Percentiles rank a stretch among this genome's conserved stretches.
Evolutionary conservation across 2,113 vertebrate species (phyloP).

Genomic region (Lathamus discolor): DNA sequence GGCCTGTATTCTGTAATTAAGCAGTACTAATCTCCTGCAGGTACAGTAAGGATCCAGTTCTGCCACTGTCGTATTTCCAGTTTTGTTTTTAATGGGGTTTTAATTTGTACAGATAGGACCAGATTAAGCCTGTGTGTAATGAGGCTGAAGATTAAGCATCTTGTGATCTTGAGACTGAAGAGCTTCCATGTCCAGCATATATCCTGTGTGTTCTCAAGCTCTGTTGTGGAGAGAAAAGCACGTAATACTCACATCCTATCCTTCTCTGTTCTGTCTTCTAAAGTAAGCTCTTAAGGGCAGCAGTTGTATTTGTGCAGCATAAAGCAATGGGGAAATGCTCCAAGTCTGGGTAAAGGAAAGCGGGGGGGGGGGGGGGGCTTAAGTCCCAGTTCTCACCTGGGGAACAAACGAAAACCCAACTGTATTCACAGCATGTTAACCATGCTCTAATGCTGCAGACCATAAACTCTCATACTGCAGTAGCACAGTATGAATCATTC

Average conservation of each 20-base stretch:
- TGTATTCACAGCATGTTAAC: not conserved
- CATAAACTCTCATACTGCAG: not conserved
- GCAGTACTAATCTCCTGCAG: not conserved
- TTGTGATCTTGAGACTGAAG: not conserved
- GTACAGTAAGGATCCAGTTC: not conserved
- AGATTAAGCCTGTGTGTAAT: not conserved
- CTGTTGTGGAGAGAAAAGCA: not conserved
- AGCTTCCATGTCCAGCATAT: fast-evolving
- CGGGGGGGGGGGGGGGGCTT: too few species aligned
- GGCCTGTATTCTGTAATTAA: not conserved
- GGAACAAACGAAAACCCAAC: not conserved
- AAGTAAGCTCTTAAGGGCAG: not conserved
- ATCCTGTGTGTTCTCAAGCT: not conserved
- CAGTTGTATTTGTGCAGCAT: not conserved
- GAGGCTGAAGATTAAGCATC: not conserved
- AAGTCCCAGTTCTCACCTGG: not conserved
- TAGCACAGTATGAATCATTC: not conserved
- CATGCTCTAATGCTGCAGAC: not conserved
- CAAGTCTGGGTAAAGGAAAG: not conserved
- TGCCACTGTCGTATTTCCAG: not conserved
- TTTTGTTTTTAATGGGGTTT: not conserved
- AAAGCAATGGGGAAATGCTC: not conserved
- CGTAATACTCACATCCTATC: fast-evolving
- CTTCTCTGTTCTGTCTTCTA: not conserved
- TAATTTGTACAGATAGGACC: not conserved